A percentile compares a stretch with the other conserved stretches of the same genome.
Evolutionary conservation across 2,888 invertebrate species (phyloP).

Genomic region (Drosophila neonasuta): DNA sequence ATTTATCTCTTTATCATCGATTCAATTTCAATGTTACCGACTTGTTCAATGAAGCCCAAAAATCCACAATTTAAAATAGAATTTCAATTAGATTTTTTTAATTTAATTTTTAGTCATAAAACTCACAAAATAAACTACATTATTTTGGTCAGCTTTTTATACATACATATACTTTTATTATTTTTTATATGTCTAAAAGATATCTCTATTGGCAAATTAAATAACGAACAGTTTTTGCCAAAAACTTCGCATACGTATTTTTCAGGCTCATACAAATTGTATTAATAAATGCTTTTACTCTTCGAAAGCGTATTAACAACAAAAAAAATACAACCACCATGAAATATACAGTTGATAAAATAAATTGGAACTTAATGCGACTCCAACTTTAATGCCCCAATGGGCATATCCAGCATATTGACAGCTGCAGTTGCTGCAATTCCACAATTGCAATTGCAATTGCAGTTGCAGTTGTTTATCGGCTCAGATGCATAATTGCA

Average conservation of each 20-base stretch:
- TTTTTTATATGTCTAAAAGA: too few species aligned
- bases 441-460: constrained; percentile 36
- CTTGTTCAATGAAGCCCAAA: too few species aligned
- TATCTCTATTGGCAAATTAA: too few species aligned
- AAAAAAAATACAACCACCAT: constrained; percentile 9
- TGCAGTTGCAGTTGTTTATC: constrained; percentile 56
- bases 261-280: background rate
- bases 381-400: constrained; percentile 42
- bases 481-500: constrained; percentile 45
- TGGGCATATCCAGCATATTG: constrained; percentile 41
- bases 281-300: background rate
- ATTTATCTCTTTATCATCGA: background rate
- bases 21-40: too few species aligned
- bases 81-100: too few species aligned
- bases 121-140: too few species aligned
- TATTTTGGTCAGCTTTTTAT: too few species aligned
- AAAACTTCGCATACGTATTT: background rate
- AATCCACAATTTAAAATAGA: too few species aligned
- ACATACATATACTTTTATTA: too few species aligned
- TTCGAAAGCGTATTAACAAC: background rate
- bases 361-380: constrained; percentile 45
- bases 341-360: constrained; percentile 19
- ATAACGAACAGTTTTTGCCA: background rate
- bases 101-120: too few species aligned
- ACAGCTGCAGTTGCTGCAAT: constrained; percentile 51